These are phyloP conservation scores for Nomada lathburiana DNA, from an alignment of 2,888 invertebrate genomes.

Conservation along the genomic window DNA sequence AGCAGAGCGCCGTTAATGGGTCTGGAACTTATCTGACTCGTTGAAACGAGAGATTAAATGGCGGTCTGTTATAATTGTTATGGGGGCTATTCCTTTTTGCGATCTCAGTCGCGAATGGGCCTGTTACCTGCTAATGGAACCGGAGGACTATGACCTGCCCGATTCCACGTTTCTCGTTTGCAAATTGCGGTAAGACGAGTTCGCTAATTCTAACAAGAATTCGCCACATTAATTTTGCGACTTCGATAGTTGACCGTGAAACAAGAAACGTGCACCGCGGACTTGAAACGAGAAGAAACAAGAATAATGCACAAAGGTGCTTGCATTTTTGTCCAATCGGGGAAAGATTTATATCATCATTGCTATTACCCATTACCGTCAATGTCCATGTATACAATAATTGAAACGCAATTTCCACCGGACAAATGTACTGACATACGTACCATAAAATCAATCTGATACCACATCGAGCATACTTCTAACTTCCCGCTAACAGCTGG, in stretches of 20 bases:
- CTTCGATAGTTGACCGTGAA: too few relatives aligned
- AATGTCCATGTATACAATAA: not conserved
- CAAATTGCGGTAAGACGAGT: not conserved
- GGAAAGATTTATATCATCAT: too few relatives aligned
- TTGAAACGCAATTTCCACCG: not conserved
- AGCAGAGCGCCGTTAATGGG: constrained; percentile 48
- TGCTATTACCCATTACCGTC: too few relatives aligned
- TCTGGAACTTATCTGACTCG: constrained; percentile 41
- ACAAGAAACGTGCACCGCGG: too few relatives aligned
- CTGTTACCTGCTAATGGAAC: constrained; percentile 5
- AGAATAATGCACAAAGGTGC: too few relatives aligned
- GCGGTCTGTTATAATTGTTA: constrained; percentile 78
- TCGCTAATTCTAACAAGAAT: not conserved
- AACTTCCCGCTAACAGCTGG: not conserved
- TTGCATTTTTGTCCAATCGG: too few relatives aligned
- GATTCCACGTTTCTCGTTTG: not conserved
- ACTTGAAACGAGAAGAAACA: too few relatives aligned
- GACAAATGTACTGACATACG: not conserved
- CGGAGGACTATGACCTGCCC: not conserved
- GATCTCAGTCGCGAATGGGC: not conserved
- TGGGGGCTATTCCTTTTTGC: constrained; percentile 32
- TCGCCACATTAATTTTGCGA: too few relatives aligned
- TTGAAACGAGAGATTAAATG: constrained; percentile 75
- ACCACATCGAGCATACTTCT: not conserved
- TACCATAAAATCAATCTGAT: not conserved